Evolutionary conservation across 2,888 invertebrate genomes (phyloP).

Genomic region (Tachina fera): DNA sequence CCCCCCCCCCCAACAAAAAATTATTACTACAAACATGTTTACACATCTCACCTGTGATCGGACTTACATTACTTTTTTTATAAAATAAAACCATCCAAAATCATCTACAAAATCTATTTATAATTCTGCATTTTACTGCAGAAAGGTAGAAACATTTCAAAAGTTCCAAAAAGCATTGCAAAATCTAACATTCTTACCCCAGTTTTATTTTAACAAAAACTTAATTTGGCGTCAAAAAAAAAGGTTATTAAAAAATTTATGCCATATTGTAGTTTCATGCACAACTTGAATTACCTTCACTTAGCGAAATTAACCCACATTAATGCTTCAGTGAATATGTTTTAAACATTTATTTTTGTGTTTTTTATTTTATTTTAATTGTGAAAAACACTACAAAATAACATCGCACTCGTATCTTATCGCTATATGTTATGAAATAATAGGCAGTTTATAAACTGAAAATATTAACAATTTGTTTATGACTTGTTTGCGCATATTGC

Average conservation of each 20-base stretch:
- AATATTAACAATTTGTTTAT: slow-evolving; percentile 26
- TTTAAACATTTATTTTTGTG: not conserved
- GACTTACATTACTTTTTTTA: too few relatives aligned
- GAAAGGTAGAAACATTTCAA: too few relatives aligned
- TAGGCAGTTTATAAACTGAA: slow-evolving; percentile 12
- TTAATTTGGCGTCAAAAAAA: not conserved
- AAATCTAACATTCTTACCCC: too few relatives aligned
- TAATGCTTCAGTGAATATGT: slow-evolving; percentile 10
- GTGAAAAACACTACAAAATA: not conserved
- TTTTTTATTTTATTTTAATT: too few relatives aligned
- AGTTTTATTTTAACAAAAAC: not conserved
- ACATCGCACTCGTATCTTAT: slow-evolving; percentile 10
- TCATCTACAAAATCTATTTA: too few relatives aligned
- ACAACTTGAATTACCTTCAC: not conserved
- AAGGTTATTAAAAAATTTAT: not conserved
- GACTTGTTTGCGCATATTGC: too few relatives aligned
- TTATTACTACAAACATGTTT: too few relatives aligned
- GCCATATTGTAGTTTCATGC: not conserved
- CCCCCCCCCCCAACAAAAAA: too few relatives aligned
- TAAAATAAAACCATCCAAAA: too few relatives aligned
- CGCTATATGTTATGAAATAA: not conserved
- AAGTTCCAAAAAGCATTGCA: too few relatives aligned
- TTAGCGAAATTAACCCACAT: slow-evolving; percentile 11
- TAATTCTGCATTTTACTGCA: too few relatives aligned
- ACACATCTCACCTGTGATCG: too few relatives aligned